Evolutionary conservation across 2,113 vertebrate genomes (phyloP).

Genomic region (Oriolus oriolus): DNA sequence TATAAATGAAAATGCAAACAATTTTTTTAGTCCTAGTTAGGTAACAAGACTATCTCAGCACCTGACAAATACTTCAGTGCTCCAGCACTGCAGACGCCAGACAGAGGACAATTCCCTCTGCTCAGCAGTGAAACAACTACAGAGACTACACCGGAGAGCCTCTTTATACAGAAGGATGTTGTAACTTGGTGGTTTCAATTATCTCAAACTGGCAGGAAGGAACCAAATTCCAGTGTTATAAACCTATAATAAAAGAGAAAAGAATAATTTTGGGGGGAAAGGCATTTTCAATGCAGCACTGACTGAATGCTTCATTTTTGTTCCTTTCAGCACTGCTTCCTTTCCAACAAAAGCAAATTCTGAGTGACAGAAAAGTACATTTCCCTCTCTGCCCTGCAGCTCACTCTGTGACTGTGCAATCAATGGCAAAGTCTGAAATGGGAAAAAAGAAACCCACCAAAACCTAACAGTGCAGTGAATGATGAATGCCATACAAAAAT

Average conservation of each 20-base stretch:
- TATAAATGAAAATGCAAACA: neutral
- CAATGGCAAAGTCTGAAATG: slow-evolving; percentile 17
- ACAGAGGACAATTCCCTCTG: neutral
- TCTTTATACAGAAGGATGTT: neutral
- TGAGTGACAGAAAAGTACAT: slow-evolving; percentile 59
- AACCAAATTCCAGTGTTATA: neutral
- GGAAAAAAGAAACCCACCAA: neutral
- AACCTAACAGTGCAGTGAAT: neutral
- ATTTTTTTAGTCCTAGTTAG: neutral
- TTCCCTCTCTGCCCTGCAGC: slow-evolving; percentile 58
- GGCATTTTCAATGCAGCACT: neutral
- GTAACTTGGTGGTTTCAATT: neutral
- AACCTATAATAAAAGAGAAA: neutral
- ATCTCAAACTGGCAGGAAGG: neutral
- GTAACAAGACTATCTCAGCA: neutral
- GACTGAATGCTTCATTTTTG: slow-evolving; percentile 46
- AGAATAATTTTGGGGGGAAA: neutral
- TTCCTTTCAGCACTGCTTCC: slow-evolving; percentile 21
- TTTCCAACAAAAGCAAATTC: slow-evolving; percentile 52
- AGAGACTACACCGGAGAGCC: neutral
- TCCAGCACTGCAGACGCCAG: neutral
- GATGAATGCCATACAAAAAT: slow-evolving; percentile 36
- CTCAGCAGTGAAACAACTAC: neutral
- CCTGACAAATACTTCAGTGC: neutral
- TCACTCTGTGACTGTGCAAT: slow-evolving; percentile 35